phyloP scores from a whole-genome alignment of 2,888 invertebrate species.

The Enoplolaimus lenunculus region DNA sequence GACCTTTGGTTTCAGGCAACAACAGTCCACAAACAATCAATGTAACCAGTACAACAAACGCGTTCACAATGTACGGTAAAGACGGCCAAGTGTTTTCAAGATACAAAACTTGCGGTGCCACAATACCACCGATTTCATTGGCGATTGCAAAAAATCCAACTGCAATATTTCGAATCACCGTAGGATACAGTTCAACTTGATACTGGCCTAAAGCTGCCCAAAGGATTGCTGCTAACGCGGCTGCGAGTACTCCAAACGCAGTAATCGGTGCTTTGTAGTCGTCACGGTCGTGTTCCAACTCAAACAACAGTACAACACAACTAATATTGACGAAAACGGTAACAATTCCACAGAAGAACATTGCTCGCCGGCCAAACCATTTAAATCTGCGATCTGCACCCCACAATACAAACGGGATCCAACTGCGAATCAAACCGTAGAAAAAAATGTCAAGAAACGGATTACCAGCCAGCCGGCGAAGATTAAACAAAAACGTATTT shows the following conservation, averaged over 20 bases:
- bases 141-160: conserved; percentile 24
- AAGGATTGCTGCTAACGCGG: conserved; percentile 26
- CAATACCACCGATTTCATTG: conserved; percentile 22
- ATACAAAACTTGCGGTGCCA: conserved; percentile 28
- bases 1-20: conserved; percentile 26
- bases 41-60: not conserved
- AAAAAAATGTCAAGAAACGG: conserved; percentile 29
- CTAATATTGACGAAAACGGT: not conserved
- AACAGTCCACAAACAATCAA: conserved; percentile 25
- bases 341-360: conserved; percentile 23
- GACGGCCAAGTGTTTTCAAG: conserved; percentile 23
- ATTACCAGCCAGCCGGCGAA: conserved; percentile 26
- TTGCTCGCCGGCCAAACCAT: conserved; percentile 27
- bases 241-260: conserved; percentile 25
- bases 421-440: conserved; percentile 28
- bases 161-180: conserved; percentile 27
- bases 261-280: conserved; percentile 19
- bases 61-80: conserved; percentile 22
- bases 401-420: conserved; percentile 29
- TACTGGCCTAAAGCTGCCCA: conserved; percentile 30
- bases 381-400: conserved; percentile 24
- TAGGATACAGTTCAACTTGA: conserved; percentile 29
- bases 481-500: conserved; percentile 24
- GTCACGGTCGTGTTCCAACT: not conserved
- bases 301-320: not conserved